A percentile compares a stretch with the other conserved stretches of the same genome.
Conservation (phyloP, 64 coral and sea anemone species). For the Trachythela sp. region DNA sequence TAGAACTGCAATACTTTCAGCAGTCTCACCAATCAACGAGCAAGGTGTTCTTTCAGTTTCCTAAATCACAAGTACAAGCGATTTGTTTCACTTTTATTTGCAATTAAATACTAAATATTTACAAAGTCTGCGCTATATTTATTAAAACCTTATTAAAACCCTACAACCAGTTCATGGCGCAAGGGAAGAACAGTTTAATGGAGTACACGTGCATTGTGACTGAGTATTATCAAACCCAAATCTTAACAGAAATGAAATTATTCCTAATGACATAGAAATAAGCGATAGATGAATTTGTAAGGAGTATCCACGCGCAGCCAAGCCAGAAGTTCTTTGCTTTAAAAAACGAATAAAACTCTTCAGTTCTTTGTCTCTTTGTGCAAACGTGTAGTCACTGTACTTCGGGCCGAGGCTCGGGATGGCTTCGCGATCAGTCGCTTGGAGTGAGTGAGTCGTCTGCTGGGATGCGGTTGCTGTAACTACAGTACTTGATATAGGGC, state of each 20-base stretch:
- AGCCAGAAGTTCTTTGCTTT: background rate
- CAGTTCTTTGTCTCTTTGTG: background rate
- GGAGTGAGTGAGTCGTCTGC: background rate
- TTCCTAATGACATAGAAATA: background rate
- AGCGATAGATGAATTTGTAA: background rate
- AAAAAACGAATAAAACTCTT: background rate
- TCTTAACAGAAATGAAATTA: background rate
- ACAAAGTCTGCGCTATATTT: too few relatives aligned
- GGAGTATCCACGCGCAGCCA: background rate
- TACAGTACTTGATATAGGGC: background rate
- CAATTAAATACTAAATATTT: too few relatives aligned
- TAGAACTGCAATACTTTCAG: background rate
- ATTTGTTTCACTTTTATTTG: too few relatives aligned
- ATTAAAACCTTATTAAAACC: too few relatives aligned
- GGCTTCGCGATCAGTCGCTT: background rate
- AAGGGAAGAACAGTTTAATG: too few relatives aligned
- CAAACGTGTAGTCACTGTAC: background rate
- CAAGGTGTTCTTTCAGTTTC: too few relatives aligned
- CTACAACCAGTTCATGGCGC: too few relatives aligned
- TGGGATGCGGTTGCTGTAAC: too few relatives aligned
- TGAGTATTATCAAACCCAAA: too few relatives aligned
- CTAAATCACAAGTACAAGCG: too few relatives aligned
- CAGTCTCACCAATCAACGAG: too few relatives aligned
- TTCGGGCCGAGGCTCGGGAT: background rate
- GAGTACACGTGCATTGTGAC: too few relatives aligned